These are phyloP conservation scores for Amphibalanus amphitrite DNA, from an alignment of 1,140 invertebrate species.

Conservation along the genomic window DNA sequence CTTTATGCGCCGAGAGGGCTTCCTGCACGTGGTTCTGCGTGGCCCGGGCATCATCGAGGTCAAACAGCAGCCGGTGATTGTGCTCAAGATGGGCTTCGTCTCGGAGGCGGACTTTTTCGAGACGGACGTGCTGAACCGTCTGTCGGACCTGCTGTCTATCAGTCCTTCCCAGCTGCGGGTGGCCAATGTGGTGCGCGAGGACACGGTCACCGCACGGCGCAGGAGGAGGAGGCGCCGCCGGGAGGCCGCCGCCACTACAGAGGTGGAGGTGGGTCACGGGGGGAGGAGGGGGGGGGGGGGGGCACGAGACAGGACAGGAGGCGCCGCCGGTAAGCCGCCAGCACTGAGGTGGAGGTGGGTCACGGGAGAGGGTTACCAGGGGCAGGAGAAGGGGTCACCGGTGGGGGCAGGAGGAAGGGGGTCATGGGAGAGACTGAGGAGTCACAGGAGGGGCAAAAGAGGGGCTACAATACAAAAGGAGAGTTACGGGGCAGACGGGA, in stretches of 20 bases:
- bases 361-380: not conserved
- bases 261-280: not conserved
- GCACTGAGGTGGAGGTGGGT: not conserved
- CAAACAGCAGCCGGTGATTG: conserved; percentile 10
- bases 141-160: conserved; percentile 11
- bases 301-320: too few species aligned
- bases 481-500: too few species aligned
- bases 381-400: too few species aligned
- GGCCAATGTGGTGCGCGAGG: conserved; percentile 13
- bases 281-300: too few species aligned
- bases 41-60: conserved; percentile 9
- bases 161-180: conserved; percentile 9
- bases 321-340: not conserved
- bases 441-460: too few species aligned
- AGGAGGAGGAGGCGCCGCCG: conserved; percentile 4
- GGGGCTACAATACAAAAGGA: too few species aligned
- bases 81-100: conserved; percentile 10
- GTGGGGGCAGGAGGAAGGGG: too few species aligned
- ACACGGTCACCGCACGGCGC: not conserved
- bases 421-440: too few species aligned
- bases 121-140: conserved; percentile 10
- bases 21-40: conserved; percentile 11
- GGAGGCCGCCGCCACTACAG: not conserved
- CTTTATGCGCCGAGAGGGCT: conserved; percentile 5
- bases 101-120: conserved; percentile 12